Evolutionary conservation across 2,888 invertebrate species (phyloP).

Genomic region (Drosophila lacicola): DNA sequence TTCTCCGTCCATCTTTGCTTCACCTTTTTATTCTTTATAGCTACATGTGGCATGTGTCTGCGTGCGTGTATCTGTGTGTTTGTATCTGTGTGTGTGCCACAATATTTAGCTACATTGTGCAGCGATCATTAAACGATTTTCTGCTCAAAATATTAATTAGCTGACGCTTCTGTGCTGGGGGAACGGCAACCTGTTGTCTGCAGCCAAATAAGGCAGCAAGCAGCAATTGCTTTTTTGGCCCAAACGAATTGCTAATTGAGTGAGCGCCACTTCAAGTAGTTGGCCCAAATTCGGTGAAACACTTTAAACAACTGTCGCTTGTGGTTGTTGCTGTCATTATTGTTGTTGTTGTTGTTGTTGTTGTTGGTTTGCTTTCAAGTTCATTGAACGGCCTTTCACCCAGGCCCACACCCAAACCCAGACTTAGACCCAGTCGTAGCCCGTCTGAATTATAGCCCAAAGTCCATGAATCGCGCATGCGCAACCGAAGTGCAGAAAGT

Average conservation of each 20-base stretch:
- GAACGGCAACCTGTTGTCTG: conserved; percentile 30
- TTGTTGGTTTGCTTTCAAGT: conserved; percentile 47
- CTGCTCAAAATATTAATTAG: conserved; percentile 75
- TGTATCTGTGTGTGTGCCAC: conserved; percentile 38
- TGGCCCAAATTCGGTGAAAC: conserved; percentile 46
- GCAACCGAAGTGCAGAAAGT: conserved; percentile 12
- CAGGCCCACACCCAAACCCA: conserved; percentile 20
- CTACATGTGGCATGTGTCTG: conserved; percentile 4
- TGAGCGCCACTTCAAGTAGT: conserved; percentile 23
- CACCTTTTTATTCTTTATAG: background rate
- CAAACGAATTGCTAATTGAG: background rate
- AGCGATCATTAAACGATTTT: conserved; percentile 57
- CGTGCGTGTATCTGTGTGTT: background rate
- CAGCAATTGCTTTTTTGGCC: conserved; percentile 8
- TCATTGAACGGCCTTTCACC: conserved; percentile 73
- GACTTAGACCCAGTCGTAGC: background rate
- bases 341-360: no score
- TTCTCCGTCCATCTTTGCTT: conserved; percentile 16
- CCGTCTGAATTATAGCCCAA: conserved; percentile 28
- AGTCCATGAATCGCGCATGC: conserved; percentile 37
- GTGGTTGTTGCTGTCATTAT: background rate
- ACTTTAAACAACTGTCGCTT: conserved; percentile 36
- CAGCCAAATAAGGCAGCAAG: conserved; percentile 14
- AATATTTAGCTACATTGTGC: conserved; percentile 62
- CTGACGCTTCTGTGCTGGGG: conserved; percentile 27